phyloP scores from a whole-genome alignment of 1,140 invertebrate genomes.

The Mamestra configurata region DNA sequence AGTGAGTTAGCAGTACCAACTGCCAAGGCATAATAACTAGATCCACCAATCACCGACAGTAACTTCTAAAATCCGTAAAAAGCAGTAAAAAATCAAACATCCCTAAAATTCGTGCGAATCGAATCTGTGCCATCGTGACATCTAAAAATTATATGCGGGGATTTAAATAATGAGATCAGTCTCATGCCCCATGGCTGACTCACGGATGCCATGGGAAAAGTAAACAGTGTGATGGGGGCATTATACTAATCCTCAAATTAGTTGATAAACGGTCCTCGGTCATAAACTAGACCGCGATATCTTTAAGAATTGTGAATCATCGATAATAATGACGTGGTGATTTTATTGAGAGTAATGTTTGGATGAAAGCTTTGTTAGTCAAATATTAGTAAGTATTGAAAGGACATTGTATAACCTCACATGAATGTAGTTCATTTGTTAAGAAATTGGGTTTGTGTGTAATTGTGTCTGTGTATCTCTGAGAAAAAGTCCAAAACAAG shows the following conservation, averaged over 20 bases:
- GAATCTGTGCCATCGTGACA: conserved; percentile 72
- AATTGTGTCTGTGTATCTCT: too few relatives aligned
- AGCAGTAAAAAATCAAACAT: conserved; percentile 35
- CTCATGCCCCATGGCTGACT: conserved; percentile 61
- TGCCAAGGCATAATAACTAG: neutral
- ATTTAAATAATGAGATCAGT: conserved; percentile 83
- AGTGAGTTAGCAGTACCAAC: neutral
- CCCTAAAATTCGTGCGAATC: conserved; percentile 64
- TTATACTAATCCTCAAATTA: conserved; percentile 80
- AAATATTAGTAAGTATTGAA: too few relatives aligned
- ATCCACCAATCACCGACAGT: neutral
- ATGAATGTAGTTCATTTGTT: too few relatives aligned
- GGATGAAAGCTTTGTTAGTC: neutral
- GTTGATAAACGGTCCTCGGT: conserved; percentile 68
- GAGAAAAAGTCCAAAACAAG: too few relatives aligned
- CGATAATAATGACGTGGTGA: neutral
- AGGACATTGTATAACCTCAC: too few relatives aligned
- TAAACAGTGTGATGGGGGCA: conserved; percentile 74
- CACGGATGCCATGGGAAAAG: conserved; percentile 79
- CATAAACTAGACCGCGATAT: conserved; percentile 49
- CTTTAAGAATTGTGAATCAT: neutral
- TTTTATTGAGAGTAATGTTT: conserved; percentile 12
- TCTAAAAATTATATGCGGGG: conserved; percentile 77
- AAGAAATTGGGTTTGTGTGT: too few relatives aligned
- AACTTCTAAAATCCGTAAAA: conserved; percentile 26